Evolutionary conservation across 2,797 vertebrate genomes (phyloP), one percentile per base, ranked within the genome.

Genomic region (Gephyroberyx darwinii): DNA sequence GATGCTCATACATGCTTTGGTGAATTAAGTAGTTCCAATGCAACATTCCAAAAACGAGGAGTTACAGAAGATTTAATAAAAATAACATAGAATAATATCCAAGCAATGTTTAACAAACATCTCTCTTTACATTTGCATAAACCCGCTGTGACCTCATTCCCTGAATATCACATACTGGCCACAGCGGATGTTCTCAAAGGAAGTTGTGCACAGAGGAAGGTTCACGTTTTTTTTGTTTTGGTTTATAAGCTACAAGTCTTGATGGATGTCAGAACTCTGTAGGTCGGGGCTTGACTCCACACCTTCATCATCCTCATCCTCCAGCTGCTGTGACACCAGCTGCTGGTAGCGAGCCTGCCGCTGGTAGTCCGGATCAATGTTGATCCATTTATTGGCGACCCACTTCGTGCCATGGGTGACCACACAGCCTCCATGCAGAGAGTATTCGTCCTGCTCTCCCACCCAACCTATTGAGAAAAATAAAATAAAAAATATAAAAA

Each of bases 301-400:
- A 69, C 80, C 88, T 48, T 92, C 85, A 4, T 90, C 77, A 2
- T 92, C 90, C 30, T 91, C 87, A 0, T 88, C 85, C 8, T 89
- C 87, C 31, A 86, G 78, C 75, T 90, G 90, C 78, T 92, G 93
- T 68, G 90, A 93, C 66, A 95, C 92, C 73, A 94, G 79, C 86
- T 95, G 95, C 89, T 98, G 96, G 89, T 96, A 98, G 71, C 92
- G 95, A 66, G 92, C 94, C 92, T 99, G 98, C n/a, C 97, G 94
- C 77, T 93, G 88, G 77, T 94, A 94, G 89, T 97, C 96, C 4
- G 98, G 98, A 84, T 99, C 97, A 19, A 99, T 95, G 12, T 99
- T 99, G 92, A 99, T 98, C 97, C 98, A 99, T 91, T 98, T 99
- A 93, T 99, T 99, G 75, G 98, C 98, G 0, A 99, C 95, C 98